Evolutionary conservation across 2,888 invertebrate genomes (phyloP).

Genomic region (Xanthia togata): DNA sequence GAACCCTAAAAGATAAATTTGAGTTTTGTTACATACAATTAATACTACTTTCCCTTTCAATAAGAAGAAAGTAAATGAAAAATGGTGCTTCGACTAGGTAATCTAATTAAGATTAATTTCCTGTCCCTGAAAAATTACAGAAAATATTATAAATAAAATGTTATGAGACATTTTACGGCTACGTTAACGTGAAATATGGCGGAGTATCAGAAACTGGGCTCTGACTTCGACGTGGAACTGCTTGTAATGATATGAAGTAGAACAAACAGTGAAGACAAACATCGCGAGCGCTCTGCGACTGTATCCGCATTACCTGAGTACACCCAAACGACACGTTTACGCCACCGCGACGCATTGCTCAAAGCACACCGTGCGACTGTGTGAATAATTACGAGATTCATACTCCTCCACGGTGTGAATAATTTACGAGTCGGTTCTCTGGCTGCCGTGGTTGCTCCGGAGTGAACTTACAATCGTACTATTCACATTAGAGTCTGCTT

Average conservation of each 20-base stretch:
- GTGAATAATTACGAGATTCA: constrained; percentile 63
- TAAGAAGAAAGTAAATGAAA: constrained; percentile 23
- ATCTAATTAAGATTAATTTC: constrained; percentile 57
- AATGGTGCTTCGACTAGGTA: constrained; percentile 32
- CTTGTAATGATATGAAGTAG: constrained; percentile 14
- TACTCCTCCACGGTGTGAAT: constrained; percentile 41
- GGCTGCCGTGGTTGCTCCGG: constrained; percentile 8
- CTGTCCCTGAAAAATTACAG: constrained; percentile 34
- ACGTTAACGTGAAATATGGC: constrained; percentile 24
- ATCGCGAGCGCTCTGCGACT: constrained; percentile 27
- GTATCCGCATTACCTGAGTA: constrained; percentile 30
- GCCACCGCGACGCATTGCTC: constrained; percentile 44
- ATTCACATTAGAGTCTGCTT: constrained; percentile 29
- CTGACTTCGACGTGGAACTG: constrained; percentile 6
- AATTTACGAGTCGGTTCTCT: constrained; percentile 44
- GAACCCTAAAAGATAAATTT: neutral
- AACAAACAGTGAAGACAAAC: constrained; percentile 29
- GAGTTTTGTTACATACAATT: constrained; percentile 1
- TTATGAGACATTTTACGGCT: constrained; percentile 21
- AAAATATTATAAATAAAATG: constrained; percentile 47
- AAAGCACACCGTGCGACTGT: constrained; percentile 34
- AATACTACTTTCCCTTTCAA: constrained; percentile 23
- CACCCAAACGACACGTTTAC: constrained; percentile 52
- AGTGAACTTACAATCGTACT: constrained; percentile 37
- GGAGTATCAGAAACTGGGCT: constrained; percentile 6